Percentiles rank a stretch among this genome's conserved stretches.
Evolutionary conservation across 2,888 invertebrate genomes (phyloP).

Genomic region (Pandemis corylana): DNA sequence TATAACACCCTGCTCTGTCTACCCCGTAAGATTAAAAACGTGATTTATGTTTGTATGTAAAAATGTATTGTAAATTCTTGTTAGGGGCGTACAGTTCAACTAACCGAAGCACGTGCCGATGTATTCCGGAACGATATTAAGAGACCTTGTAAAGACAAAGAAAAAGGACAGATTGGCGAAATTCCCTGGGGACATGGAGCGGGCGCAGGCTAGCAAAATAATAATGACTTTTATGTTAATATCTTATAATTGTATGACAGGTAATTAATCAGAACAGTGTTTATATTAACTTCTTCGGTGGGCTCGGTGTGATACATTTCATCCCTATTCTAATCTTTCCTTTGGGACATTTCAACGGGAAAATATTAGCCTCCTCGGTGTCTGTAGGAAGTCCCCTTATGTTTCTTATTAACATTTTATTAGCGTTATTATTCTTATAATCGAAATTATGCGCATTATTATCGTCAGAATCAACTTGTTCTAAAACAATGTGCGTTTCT

Average conservation of each 20-base stretch:
- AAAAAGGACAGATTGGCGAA: too few species aligned
- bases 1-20: too few species aligned
- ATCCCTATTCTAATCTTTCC: neutral
- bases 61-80: too few species aligned
- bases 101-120: too few species aligned
- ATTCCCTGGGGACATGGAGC: too few species aligned
- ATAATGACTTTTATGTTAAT: neutral
- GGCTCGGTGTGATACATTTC: neutral
- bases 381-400: neutral
- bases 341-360: constrained; percentile 31
- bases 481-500: neutral
- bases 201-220: too few species aligned
- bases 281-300: neutral
- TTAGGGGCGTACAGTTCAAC: too few species aligned
- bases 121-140: too few species aligned
- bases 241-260: neutral
- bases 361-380: constrained; percentile 43
- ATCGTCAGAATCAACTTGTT: neutral
- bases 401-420: neutral
- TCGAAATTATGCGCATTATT: constrained; percentile 1
- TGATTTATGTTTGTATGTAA: too few species aligned
- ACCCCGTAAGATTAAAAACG: too few species aligned
- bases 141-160: too few species aligned
- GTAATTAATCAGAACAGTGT: too few species aligned
- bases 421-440: neutral